Percentiles rank a stretch among this genome's conserved stretches.
Conservation (phyloP, 2,113 vertebrate genomes). For the Dendrocopos noguchii region DNA sequence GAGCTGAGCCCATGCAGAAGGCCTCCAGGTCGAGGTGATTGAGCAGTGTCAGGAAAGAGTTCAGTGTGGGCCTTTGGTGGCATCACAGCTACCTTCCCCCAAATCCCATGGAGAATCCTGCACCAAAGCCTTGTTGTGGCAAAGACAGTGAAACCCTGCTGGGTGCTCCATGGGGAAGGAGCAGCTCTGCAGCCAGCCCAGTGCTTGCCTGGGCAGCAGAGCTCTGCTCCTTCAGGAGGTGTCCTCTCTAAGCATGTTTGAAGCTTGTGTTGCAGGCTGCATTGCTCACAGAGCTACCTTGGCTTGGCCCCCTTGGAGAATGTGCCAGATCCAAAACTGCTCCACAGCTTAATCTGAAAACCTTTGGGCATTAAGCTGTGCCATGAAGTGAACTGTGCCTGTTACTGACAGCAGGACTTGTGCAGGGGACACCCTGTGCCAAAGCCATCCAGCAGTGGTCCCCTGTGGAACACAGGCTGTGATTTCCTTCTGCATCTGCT, state of each 20-base stretch:
- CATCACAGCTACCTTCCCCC: neutral
- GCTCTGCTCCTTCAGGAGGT: neutral
- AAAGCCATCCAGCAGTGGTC: fast-evolving
- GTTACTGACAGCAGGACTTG: neutral
- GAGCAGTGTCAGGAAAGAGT: neutral
- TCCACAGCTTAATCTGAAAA: neutral
- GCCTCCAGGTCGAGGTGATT: neutral
- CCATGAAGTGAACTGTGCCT: neutral
- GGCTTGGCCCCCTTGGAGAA: neutral
- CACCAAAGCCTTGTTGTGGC: neutral
- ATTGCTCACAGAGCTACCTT: neutral
- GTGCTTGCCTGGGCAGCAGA: neutral
- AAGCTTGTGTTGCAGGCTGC: neutral
- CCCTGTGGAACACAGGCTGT: neutral
- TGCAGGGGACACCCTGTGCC: fast-evolving
- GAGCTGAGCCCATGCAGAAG: neutral
- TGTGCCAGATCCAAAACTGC: neutral
- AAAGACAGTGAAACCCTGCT: neutral
- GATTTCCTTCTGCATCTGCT: neutral
- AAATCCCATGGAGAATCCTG: neutral
- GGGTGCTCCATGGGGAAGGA: neutral
- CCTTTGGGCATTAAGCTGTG: neutral
- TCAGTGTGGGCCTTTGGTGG: neutral
- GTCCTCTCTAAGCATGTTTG: neutral
- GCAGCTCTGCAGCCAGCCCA: neutral